Evolutionary conservation across 2,888 invertebrate genomes (phyloP), one percentile per base, ranked within the genome.

Genomic region (Ecliptopera silaceata): DNA sequence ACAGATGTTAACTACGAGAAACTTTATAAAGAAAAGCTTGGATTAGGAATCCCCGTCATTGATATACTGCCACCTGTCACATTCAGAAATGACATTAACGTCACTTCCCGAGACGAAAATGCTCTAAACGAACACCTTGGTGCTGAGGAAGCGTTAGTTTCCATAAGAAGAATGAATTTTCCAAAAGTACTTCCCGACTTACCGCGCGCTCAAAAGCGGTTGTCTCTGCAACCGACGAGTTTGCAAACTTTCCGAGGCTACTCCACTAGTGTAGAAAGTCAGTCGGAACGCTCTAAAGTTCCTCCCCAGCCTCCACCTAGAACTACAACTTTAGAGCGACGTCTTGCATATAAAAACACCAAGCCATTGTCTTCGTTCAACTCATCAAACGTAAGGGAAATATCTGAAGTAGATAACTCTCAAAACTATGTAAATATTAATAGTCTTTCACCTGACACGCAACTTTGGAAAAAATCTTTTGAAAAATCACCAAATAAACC

Each of bases 111-210:
- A 54, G 95, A 94, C 61, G 93, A 95, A 51, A 66, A 59, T 13
- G 72, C 79, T 12, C 63, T 79, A 53, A 70, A 80, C 11, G 70
- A 77, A 34, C 83, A 89, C 3, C 77, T 95, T 38, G 93, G 93
- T 5, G 93, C 94, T 0, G 95, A 95, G 71, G 95, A 96, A 76
- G 94, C 96, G 0, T 76, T 96, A 48, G 87, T 93, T 60, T 94
- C 94, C 29, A 95, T 97, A 39, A 95, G 95, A 78, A 92, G 95
- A 56, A 90, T 96, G 66, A 97, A 96, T 76, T 97, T 95, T 74
- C 97, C 97, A 0, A 97, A 97, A 91, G 97, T 97, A 1, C 78
- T 97, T 29, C 97, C 97, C n/a, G 96, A 96, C 80, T 93, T 95
- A 68, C 93, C 94, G 1, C 89, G 83, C 68, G 70, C 82, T 32